Conservation (phyloP, 2,888 invertebrate genomes). For the Hemistola chrysoprasaria region DNA sequence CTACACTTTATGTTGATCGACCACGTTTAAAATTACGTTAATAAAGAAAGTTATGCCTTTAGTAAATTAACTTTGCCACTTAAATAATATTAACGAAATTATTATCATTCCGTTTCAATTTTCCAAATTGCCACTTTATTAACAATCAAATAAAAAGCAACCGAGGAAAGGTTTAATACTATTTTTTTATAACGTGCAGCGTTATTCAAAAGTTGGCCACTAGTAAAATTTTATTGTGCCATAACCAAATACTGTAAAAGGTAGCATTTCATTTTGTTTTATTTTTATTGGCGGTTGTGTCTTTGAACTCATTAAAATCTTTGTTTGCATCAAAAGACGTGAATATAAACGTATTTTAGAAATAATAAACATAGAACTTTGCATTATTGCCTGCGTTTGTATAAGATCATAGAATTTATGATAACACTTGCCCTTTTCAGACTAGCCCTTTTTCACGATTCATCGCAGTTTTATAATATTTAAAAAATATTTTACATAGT, state of each 20-base stretch:
- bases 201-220: conserved; percentile 3
- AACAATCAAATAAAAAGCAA: too few relatives aligned
- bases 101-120: too few relatives aligned
- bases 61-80: not conserved
- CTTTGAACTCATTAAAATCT: conserved; percentile 21
- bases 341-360: not conserved
- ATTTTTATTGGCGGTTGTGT: conserved; percentile 16
- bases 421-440: too few relatives aligned
- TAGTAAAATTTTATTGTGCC: conserved; percentile 20
- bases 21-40: too few relatives aligned
- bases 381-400: not conserved
- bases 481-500: too few relatives aligned
- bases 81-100: too few relatives aligned
- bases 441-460: too few relatives aligned
- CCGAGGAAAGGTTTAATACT: too few relatives aligned
- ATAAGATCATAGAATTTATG: too few relatives aligned
- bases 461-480: too few relatives aligned
- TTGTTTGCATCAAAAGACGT: conserved; percentile 10
- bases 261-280: conserved; percentile 21
- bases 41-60: not conserved
- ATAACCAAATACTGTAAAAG: conserved; percentile 16
- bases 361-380: conserved; percentile 5
- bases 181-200: not conserved
- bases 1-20: too few relatives aligned
- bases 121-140: too few relatives aligned